Evolutionary conservation across 2,888 invertebrate genomes (phyloP).

Genomic region (Brenthis ino): DNA sequence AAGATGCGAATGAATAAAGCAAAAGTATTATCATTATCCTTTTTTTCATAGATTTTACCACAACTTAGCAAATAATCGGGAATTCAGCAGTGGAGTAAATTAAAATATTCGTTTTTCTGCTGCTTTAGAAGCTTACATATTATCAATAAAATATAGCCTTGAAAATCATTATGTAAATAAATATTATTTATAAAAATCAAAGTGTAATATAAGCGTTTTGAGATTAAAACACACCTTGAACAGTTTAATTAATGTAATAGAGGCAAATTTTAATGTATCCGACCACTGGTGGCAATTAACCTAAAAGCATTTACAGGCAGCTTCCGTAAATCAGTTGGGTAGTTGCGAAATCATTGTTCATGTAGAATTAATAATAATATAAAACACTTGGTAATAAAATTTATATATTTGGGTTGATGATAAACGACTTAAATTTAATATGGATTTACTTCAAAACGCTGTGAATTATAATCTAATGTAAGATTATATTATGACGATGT

Average conservation of each 20-base stretch:
- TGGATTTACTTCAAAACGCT: background rate
- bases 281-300: slow-evolving; percentile 26
- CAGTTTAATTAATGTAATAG: slow-evolving; percentile 34
- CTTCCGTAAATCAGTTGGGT: slow-evolving; percentile 22
- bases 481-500: no score
- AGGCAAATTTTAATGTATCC: slow-evolving; percentile 29
- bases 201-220: slow-evolving; percentile 1
- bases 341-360: slow-evolving; percentile 24
- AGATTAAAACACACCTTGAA: slow-evolving; percentile 26
- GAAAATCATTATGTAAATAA: background rate
- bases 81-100: no score
- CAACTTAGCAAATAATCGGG: no score
- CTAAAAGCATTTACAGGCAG: slow-evolving; percentile 27
- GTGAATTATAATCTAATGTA: no score
- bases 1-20: no score
- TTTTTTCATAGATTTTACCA: no score
- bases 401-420: slow-evolving; percentile 4
- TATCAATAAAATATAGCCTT: background rate
- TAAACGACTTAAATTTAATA: slow-evolving; percentile 12
- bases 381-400: slow-evolving; percentile 7
- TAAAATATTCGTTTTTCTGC: no score
- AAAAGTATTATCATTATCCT: no score
- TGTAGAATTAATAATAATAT: background rate
- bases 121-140: no score
- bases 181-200: slow-evolving; percentile 7